Conservation (phyloP, 53 echinoderm and acorn worm genomes). For the Echinarachnius parma region DNA sequence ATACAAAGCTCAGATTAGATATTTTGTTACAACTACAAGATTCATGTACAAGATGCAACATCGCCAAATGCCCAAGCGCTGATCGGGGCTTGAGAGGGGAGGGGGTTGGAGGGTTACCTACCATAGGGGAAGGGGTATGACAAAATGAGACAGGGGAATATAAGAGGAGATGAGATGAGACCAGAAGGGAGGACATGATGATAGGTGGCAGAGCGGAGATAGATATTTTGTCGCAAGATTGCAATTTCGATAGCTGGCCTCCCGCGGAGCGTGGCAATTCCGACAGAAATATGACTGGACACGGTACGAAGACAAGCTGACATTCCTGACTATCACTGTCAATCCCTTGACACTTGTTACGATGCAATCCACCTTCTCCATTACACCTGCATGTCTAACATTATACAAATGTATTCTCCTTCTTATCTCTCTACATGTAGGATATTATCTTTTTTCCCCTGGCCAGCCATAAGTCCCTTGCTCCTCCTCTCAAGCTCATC, state of each 20-base stretch:
- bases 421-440: not conserved
- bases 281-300: constrained; percentile 43
- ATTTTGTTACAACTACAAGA: too few species aligned
- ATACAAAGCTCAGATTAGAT: too few species aligned
- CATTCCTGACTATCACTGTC: constrained; percentile 33
- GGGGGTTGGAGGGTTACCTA: not conserved
- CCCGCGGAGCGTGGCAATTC: constrained; percentile 44
- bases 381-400: constrained; percentile 43
- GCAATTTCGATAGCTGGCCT: constrained; percentile 32
- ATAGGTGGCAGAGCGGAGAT: constrained; percentile 23
- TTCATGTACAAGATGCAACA: too few species aligned
- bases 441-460: not conserved
- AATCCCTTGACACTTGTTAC: constrained; percentile 52
- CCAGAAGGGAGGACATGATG: not conserved
- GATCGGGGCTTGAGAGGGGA: constrained; percentile 2
- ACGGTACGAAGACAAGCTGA: constrained; percentile 14
- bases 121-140: not conserved
- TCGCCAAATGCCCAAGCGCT: not conserved
- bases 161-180: not conserved
- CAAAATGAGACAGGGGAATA: constrained; percentile 17
- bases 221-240: constrained; percentile 48
- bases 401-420: constrained; percentile 20
- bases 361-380: constrained; percentile 12
- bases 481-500: too few species aligned
- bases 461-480: not conserved